Base-by-base conservation (phyloP, 2,797 vertebrate genomes). In the Cheirogaleus major region DNA sequence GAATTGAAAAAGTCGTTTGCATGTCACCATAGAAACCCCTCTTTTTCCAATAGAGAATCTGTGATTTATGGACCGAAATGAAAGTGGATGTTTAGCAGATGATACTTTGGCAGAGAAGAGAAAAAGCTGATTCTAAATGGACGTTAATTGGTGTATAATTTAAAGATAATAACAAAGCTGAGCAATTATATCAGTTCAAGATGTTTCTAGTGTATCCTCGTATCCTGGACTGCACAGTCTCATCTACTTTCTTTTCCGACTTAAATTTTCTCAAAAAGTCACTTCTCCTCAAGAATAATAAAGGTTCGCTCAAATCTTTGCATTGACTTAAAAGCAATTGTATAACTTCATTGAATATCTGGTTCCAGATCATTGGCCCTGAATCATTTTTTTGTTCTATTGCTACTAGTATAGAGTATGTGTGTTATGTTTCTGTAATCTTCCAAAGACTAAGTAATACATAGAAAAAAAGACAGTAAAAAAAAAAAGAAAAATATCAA, bases 1-100 rank as follows among this genome's bases (percentile, higher is more conserved):
- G 89, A 89, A 95, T 63, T 95, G 79, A 92, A 95, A 96, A 92
- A 80, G 30, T 75, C 30, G 93, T 91, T 94, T 96, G 86, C 79
- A 94, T 93, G 91, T 96, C 69, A 93, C 91, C 72, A 82, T 92
- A 94, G 96, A 96, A 98, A 97, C 93, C 43, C 91, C 50, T 91
- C 30, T 86, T 95, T 96, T 95, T 82, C 45, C 32, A 82, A 41
- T 67, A 80, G 89, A 89, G 65, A n/a, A 94, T 92, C 76, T 97
- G 41, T 83, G 57, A 95, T 89, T 96, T 97, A 65, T 75, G 79
- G 59, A 75, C 48, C 20, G 14, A 81, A 59, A 45, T 90, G 83
- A 96, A 95, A 94, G 52, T 35, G 72, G 43, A 35, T 94, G 38
- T 89, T 96, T 91, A 48, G 22, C 91, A 83, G 89, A 90, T 79